Percentiles rank a stretch among this genome's conserved stretches.
These are phyloP conservation scores for Esperia sulphurella DNA, from an alignment of 2,888 invertebrate species.

Conservation along the genomic window DNA sequence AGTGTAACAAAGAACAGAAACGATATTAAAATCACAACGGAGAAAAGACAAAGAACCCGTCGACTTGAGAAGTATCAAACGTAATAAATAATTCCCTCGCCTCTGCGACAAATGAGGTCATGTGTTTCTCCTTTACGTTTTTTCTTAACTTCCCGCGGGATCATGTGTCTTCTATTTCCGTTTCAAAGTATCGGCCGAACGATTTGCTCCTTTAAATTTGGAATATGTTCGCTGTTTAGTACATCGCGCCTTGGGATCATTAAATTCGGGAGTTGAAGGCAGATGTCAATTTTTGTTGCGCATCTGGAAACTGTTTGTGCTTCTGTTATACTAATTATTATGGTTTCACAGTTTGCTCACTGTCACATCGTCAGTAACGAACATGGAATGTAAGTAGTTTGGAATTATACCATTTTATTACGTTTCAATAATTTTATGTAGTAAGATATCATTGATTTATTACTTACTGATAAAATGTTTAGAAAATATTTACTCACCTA, in stretches of 20 bases:
- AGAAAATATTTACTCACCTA: neutral
- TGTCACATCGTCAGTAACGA: neutral
- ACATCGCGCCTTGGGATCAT: slow-evolving; percentile 69
- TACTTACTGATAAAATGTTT: too few relatives aligned
- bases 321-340: slow-evolving; percentile 17
- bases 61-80: slow-evolving; percentile 67
- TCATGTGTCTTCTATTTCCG: slow-evolving; percentile 79
- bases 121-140: slow-evolving; percentile 76
- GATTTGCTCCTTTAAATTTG: slow-evolving; percentile 75
- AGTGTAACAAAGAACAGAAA: slow-evolving; percentile 33
- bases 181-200: slow-evolving; percentile 68
- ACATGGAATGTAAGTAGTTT: too few relatives aligned
- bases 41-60: slow-evolving; percentile 55
- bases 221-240: slow-evolving; percentile 76
- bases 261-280: slow-evolving; percentile 55
- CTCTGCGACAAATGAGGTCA: slow-evolving; percentile 76
- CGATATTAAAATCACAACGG: slow-evolving; percentile 57
- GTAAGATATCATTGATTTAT: too few relatives aligned
- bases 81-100: slow-evolving; percentile 74
- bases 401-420: too few relatives aligned
- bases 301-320: slow-evolving; percentile 60
- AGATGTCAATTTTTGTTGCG: slow-evolving; percentile 53
- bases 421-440: too few relatives aligned
- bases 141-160: slow-evolving; percentile 74
- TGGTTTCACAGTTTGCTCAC: neutral